phyloP scores from a whole-genome alignment of 2,888 invertebrate species.

The Sinopyrophorus schimmeli region DNA sequence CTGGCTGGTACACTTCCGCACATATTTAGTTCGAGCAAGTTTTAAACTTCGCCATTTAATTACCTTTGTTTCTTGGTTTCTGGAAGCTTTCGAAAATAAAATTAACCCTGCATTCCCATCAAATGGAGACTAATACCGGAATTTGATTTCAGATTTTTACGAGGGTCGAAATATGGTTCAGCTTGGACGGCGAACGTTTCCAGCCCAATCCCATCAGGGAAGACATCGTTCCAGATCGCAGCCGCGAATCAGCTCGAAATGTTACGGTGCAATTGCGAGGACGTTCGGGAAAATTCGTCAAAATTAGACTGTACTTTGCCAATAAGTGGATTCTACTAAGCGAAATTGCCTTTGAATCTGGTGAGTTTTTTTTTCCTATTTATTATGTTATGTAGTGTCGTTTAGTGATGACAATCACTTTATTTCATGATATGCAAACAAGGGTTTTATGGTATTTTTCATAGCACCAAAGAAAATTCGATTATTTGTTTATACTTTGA shows the following conservation, averaged over 20 bases:
- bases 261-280: slow-evolving; percentile 75
- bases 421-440: no score
- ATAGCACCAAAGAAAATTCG: no score
- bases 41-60: no score
- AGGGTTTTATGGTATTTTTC: no score
- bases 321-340: slow-evolving; percentile 88
- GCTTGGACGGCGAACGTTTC: slow-evolving; percentile 76
- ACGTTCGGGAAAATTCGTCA: slow-evolving; percentile 75
- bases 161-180: slow-evolving; percentile 76
- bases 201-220: slow-evolving; percentile 68
- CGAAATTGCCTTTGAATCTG: slow-evolving; percentile 82
- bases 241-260: slow-evolving; percentile 63
- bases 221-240: slow-evolving; percentile 60
- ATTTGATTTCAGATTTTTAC: slow-evolving; percentile 69
- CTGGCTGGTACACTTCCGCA: no score
- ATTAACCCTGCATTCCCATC: no score
- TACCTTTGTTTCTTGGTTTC: no score
- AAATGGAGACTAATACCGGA: no score
- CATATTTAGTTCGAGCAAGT: no score
- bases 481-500: no score
- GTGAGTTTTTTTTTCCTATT: slow-evolving; percentile 59
- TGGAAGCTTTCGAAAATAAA: no score
- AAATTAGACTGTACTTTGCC: slow-evolving; percentile 74
- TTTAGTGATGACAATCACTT: no score
- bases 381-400: background rate